phyloP scores from a whole-genome alignment of 2,113 vertebrate genomes.

The Zosterops lateralis region DNA sequence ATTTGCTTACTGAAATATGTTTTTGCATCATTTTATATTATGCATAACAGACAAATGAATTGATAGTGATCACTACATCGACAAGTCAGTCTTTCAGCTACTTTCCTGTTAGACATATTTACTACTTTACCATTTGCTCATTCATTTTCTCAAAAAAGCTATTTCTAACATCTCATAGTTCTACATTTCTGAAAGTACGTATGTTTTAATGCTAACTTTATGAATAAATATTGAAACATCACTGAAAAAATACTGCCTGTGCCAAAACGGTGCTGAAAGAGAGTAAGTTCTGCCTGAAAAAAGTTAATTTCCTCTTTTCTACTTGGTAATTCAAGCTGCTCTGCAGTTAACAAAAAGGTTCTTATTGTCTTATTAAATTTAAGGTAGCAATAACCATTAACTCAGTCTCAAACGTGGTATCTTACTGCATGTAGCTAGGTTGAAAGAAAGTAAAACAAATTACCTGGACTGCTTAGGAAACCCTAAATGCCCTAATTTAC shows the following conservation, averaged over 20 bases:
- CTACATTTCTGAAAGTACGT: background rate
- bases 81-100: constrained; percentile 7
- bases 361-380: constrained; percentile 18
- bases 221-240: background rate
- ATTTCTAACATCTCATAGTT: background rate
- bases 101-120: background rate
- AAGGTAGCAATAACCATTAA: constrained; percentile 36
- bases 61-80: background rate
- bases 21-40: background rate
- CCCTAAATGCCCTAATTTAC: constrained; percentile 51
- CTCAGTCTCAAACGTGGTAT: constrained; percentile 2
- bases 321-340: background rate
- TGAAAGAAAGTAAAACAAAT: constrained; percentile 47
- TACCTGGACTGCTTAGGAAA: constrained; percentile 31
- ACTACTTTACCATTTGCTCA: background rate
- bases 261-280: background rate
- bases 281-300: background rate
- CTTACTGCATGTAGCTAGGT: background rate
- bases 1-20: background rate
- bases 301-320: background rate
- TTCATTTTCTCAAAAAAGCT: background rate
- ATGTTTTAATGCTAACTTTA: background rate
- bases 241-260: background rate
- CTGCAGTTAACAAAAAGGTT: background rate
- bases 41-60: background rate